Evolutionary conservation across 2,113 vertebrate genomes (phyloP).

Genomic region (Pelecanus crispus): DNA sequence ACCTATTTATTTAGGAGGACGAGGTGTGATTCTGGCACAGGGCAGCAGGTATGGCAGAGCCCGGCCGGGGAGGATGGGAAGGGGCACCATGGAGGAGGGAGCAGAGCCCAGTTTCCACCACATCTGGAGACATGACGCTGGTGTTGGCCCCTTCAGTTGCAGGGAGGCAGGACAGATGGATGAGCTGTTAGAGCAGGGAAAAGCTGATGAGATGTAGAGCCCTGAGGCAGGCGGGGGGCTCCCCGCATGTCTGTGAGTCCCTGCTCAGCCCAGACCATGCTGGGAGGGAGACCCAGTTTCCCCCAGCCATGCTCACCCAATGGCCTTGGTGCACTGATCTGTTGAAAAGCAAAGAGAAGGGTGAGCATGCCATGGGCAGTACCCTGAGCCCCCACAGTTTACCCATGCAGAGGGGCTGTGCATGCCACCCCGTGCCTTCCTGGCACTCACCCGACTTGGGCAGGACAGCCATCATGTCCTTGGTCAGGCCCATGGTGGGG

Average conservation of each 20-base stretch:
- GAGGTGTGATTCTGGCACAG: background rate
- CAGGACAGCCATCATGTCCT: background rate
- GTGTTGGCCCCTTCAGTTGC: background rate
- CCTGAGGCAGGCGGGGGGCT: rapidly evolving
- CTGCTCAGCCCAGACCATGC: background rate
- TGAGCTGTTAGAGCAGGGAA: background rate
- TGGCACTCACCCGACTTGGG: background rate
- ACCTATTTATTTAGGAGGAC: background rate
- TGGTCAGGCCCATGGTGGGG: background rate
- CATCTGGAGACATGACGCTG: background rate
- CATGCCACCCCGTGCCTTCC: rapidly evolving
- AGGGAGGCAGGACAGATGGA: background rate
- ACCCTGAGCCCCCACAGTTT: rapidly evolving
- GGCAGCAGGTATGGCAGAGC: background rate
- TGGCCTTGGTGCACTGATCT: background rate
- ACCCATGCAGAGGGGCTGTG: rapidly evolving
- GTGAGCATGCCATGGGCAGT: background rate
- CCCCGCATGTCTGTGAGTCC: rapidly evolving
- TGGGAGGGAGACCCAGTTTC: background rate
- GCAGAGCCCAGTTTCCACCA: background rate
- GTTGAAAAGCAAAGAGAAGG: background rate
- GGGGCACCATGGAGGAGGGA: rapidly evolving
- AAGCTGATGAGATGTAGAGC: rapidly evolving
- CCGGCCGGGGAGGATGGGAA: background rate
- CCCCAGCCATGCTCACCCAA: background rate